Evolutionary conservation across 1,140 invertebrate genomes (phyloP).

Genomic region (Harpegnathos saltator): DNA sequence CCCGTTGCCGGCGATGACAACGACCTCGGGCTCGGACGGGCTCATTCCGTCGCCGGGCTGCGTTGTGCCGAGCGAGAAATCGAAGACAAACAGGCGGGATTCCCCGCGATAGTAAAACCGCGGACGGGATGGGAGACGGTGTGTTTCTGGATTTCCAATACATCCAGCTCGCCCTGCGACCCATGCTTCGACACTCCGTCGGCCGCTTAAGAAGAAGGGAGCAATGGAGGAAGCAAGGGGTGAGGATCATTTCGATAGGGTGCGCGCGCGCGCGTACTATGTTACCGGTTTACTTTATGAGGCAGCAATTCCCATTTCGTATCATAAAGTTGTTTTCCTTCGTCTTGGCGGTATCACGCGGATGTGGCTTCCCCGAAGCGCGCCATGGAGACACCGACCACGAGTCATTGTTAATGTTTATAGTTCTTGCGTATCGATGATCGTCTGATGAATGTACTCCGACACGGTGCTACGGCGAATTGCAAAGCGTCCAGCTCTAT

Average conservation of each 20-base stretch:
- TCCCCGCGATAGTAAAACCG: conserved; percentile 32
- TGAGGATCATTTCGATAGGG: conserved; percentile 10
- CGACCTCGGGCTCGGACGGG: not conserved
- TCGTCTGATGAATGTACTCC: not conserved
- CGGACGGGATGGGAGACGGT: not conserved
- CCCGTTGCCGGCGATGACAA: not conserved
- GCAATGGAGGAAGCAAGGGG: not conserved
- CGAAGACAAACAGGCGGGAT: conserved; percentile 27
- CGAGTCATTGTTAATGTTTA: conserved; percentile 17
- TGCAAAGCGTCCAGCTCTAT: not conserved
- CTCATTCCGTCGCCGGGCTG: not conserved
- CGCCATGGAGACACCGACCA: not conserved
- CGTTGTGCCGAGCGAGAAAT: not conserved
- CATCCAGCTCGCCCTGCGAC: not conserved
- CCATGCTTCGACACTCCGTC: not conserved
- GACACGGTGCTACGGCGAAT: not conserved
- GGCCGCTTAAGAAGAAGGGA: not conserved
- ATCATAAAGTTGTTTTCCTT: conserved; percentile 79
- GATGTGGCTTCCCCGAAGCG: not conserved
- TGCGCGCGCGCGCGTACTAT: not conserved
- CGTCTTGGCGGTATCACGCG: too few species aligned
- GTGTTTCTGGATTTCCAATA: conserved; percentile 28
- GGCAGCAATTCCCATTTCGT: conserved; percentile 76
- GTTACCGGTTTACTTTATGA: conserved; percentile 64
- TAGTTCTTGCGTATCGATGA: not conserved